Base-by-base conservation (phyloP, 2,888 invertebrate genomes). In the Leptinotarsa juncta region DNA sequence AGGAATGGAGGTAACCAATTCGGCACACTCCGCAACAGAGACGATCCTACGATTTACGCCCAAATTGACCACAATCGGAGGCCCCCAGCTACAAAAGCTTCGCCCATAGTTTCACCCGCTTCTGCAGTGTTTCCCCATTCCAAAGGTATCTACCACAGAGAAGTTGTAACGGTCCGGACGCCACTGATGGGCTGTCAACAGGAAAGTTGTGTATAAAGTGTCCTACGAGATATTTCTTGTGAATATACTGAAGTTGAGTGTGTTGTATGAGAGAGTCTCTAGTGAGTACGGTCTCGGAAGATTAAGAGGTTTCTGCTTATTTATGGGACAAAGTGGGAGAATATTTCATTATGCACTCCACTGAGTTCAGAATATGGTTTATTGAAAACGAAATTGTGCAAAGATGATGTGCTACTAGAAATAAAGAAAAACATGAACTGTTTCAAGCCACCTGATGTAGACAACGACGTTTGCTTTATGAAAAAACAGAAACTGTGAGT, bases 11-110 rank as follows among this genome's bases (percentile, higher is more conserved):
- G 84, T 65, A 85, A 83, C 75, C 85, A 85, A 77, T 86, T 84
- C 75, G 89, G 85, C 78, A 88, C 82, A 78, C 84, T 82, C 69
- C 84, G 88, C 26, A 86, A 85, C 72, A 85, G 83, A 66, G 92
- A 92, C 82, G 93, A 93, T 83, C 90, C 93, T 70, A 93, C 93
- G 83, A 92, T 93, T 85, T 93, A 94, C 87, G 93, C 94, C 76
- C 93, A 93, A 89, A 93, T 94, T 87, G 93, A 93, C 87, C 93
- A 93, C 85, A 90, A 89, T 82, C 90, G 91, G 80, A 89, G 90
- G 81, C 88, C 89, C 62, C 87, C 89, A 18, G 48, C 82, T 73
- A 86, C 87, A 78, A 86, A 88, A 79, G 88, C 88, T 77, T 89
- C 89, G 76, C 88, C 89, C 67, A 86, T 89, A 77, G 86, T 89